Evolutionary conservation across 1,140 invertebrate genomes (phyloP).

Genomic region (Doryteuthis pealeii): DNA sequence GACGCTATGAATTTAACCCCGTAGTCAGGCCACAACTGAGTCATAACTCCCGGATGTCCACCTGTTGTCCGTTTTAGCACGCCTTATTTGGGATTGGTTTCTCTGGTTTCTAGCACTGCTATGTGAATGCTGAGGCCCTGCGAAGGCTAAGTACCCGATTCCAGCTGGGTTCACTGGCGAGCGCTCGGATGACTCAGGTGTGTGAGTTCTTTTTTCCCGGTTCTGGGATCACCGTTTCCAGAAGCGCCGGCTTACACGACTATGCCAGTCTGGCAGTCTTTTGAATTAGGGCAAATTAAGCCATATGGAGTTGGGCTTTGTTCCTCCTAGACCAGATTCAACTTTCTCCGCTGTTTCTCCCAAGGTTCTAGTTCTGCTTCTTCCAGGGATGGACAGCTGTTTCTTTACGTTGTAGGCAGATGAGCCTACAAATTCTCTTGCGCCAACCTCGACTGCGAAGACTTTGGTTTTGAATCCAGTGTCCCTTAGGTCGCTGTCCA

Average conservation of each 20-base stretch:
- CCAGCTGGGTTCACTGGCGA: too few relatives aligned
- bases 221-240: neutral
- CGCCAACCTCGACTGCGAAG: too few relatives aligned
- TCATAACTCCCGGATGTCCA: neutral
- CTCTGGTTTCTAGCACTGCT: too few relatives aligned
- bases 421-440: too few relatives aligned
- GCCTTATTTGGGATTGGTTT: neutral
- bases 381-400: too few relatives aligned
- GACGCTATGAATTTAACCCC: too few relatives aligned
- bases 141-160: neutral
- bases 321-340: neutral
- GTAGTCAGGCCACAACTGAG: neutral
- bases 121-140: neutral
- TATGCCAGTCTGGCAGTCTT: neutral
- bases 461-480: too few relatives aligned
- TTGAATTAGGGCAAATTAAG: neutral
- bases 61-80: neutral
- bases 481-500: too few relatives aligned
- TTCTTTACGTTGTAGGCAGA: too few relatives aligned
- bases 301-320: neutral
- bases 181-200: too few relatives aligned
- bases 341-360: too few relatives aligned
- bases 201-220: neutral
- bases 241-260: neutral
- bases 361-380: too few relatives aligned